Evolutionary conservation across 2,888 invertebrate species (phyloP).

Genomic region (Drosophila pegasa): DNA sequence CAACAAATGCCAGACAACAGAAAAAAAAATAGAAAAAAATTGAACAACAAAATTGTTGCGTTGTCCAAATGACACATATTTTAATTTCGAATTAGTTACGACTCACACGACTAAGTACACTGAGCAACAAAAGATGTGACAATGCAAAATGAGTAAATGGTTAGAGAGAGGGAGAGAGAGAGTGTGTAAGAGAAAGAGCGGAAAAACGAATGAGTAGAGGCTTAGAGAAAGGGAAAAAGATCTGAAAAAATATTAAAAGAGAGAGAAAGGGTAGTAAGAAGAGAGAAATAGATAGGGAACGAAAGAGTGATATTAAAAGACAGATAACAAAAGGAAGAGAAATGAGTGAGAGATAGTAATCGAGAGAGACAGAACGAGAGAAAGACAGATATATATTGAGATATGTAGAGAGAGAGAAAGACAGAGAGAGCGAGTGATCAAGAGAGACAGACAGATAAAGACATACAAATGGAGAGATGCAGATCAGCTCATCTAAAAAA

Average conservation of each 20-base stretch:
- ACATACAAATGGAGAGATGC: accelerated
- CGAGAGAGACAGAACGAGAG: too few species aligned
- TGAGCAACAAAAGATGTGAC: slow-evolving; percentile 7
- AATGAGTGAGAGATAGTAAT: too few species aligned
- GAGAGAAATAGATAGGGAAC: background rate
- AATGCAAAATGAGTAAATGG: background rate
- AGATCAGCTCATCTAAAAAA: too few species aligned
- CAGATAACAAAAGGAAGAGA: too few species aligned
- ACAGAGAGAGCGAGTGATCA: background rate
- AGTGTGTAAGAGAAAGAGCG: too few species aligned
- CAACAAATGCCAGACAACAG: slow-evolving; percentile 58
- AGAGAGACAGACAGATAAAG: background rate
- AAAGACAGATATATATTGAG: too few species aligned
- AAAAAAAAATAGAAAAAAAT: slow-evolving; percentile 8
- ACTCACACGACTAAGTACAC: slow-evolving; percentile 54
- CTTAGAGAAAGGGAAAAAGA: too few species aligned
- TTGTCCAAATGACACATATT: slow-evolving; percentile 75
- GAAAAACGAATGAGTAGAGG: too few species aligned
- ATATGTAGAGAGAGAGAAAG: background rate
- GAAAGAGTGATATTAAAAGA: too few species aligned
- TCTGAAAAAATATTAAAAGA: background rate
- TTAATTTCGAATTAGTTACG: slow-evolving; percentile 71
- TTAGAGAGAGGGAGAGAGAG: background rate
- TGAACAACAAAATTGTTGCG: slow-evolving; percentile 59
- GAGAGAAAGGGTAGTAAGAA: too few species aligned